These are phyloP conservation scores for Antedon bifida DNA, from an alignment of 35 echinoderm and acorn worm genomes.

Conservation along the genomic window DNA sequence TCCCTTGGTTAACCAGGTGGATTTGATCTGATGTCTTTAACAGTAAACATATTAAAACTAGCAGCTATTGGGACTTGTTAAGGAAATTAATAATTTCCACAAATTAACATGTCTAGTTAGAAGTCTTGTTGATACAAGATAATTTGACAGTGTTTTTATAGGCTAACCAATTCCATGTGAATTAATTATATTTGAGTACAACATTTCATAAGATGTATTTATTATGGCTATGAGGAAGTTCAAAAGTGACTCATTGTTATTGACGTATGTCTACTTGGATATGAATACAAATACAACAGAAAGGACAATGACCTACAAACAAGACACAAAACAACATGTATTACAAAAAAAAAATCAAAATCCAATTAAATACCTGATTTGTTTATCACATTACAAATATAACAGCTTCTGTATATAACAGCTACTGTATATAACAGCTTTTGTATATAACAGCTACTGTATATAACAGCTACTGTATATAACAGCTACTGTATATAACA, in stretches of 20 bases:
- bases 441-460: too few species aligned
- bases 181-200: neutral
- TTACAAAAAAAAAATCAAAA: too few species aligned
- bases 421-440: too few species aligned
- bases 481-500: too few species aligned
- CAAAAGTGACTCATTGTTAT: neutral
- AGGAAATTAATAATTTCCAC: neutral
- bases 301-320: neutral
- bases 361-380: too few species aligned
- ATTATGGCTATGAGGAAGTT: neutral
- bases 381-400: too few species aligned
- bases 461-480: too few species aligned
- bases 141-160: neutral
- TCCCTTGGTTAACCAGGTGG: neutral
- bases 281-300: neutral
- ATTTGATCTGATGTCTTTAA: neutral
- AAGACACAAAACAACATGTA: neutral
- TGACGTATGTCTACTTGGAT: too few species aligned
- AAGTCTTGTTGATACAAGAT: neutral
- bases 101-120: neutral
- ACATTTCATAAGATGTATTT: neutral
- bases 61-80: neutral
- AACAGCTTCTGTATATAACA: too few species aligned
- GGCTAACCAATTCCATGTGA: neutral
- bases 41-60: neutral